Evolutionary conservation across 1,140 invertebrate genomes (phyloP).

Genomic region (Drosophila funebris): DNA sequence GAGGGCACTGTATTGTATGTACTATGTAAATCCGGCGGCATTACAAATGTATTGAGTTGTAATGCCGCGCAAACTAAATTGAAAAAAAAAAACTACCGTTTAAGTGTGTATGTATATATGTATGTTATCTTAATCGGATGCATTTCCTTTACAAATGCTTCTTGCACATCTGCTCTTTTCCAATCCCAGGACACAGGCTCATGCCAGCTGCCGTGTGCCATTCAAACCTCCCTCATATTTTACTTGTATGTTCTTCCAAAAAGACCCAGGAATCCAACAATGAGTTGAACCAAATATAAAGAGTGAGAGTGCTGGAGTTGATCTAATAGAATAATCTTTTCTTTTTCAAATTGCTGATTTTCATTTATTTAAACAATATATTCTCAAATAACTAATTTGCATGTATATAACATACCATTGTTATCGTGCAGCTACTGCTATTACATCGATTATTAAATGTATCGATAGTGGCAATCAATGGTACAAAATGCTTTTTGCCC

Average conservation of each 20-base stretch:
- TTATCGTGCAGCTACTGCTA: background rate
- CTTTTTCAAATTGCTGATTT: too few relatives aligned
- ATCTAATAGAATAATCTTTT: background rate
- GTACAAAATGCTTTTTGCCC: background rate
- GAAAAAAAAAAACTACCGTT: background rate
- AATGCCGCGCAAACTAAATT: too few relatives aligned
- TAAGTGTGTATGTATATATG: too few relatives aligned
- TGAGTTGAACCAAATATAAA: too few relatives aligned
- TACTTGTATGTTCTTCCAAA: background rate
- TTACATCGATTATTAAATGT: background rate
- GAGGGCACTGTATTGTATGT: too few relatives aligned
- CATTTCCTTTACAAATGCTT: conserved; percentile 10
- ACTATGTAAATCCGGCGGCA: too few relatives aligned
- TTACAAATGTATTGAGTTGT: too few relatives aligned
- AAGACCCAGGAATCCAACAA: too few relatives aligned
- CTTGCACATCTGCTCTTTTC: conserved; percentile 15
- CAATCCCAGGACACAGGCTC: background rate
- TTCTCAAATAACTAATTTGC: background rate
- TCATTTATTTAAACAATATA: background rate
- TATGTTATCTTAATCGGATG: background rate
- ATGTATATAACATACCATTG: background rate
- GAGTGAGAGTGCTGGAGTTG: too few relatives aligned
- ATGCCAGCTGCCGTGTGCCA: background rate
- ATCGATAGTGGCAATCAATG: background rate
- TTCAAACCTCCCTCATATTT: background rate